phyloP scores from a whole-genome alignment of 2,888 invertebrate species.

The Macrosiphum euphorbiae region DNA sequence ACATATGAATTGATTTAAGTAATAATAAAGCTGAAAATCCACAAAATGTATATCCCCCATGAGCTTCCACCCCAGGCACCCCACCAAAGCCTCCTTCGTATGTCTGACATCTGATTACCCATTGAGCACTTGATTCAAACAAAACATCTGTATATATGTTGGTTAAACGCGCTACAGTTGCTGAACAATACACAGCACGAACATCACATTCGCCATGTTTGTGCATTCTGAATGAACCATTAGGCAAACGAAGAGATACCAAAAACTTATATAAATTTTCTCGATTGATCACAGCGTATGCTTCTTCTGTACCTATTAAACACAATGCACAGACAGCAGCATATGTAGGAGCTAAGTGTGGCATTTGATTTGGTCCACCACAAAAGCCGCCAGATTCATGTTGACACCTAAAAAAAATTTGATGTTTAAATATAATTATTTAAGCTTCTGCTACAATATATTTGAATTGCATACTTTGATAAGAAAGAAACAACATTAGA shows the following conservation, averaged over 20 bases:
- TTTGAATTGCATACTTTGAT: constrained; percentile 71
- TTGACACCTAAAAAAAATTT: constrained; percentile 76
- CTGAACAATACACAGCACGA: constrained; percentile 96
- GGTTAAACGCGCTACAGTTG: constrained; percentile 89
- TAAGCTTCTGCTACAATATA: background rate
- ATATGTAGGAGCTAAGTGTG: constrained; percentile 97
- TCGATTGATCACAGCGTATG: constrained; percentile 88
- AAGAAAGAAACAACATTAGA: constrained; percentile 76
- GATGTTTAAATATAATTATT: background rate
- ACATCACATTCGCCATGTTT: constrained; percentile 94
- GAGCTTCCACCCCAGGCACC: constrained; percentile 94
- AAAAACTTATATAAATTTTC: constrained; percentile 83
- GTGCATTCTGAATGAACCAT: constrained; percentile 95
- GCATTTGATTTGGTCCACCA: constrained; percentile 92
- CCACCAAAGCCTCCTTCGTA: constrained; percentile 99
- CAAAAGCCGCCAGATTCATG: constrained; percentile 88
- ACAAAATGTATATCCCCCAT: constrained; percentile 99
- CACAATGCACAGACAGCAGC: constrained; percentile 95
- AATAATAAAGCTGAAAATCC: constrained; percentile 91
- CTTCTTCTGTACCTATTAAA: constrained; percentile 86
- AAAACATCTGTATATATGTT: constrained; percentile 82
- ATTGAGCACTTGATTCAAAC: constrained; percentile 89
- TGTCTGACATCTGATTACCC: constrained; percentile 96
- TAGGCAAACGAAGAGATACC: constrained; percentile 80
- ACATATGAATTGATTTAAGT: constrained; percentile 81